Evolutionary conservation across 1,140 invertebrate genomes (phyloP), one percentile per base, ranked within the genome.

Genomic region (Aphelinus atriplicis): DNA sequence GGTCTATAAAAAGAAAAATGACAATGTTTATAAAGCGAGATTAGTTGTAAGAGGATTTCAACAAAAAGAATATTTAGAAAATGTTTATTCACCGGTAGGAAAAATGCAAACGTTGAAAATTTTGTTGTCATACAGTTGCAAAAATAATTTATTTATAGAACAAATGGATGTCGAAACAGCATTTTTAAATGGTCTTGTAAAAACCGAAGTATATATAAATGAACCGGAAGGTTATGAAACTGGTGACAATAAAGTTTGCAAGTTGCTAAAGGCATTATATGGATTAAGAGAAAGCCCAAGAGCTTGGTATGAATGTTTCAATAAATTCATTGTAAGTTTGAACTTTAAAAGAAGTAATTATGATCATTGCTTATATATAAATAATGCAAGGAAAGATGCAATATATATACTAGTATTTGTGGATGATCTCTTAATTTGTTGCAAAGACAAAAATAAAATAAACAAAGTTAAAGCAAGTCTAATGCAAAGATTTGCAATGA

Each of bases 171-270:
- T 88, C 26, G 26, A 26, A 26, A 26, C 26, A 26, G 26, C 26
- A 26, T 26, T 26, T 26, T 26, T 26, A 26, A 26, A 26, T 26
- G 26, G 26, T 26, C 26, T 26, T 26, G 26, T 26, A 26, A 26
- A 26, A 26, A 26, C 76, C 63, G 51, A 61, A 51, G 83, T 83
- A n/a, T 87, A 84, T n/a, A 71, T 88, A 68, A 85, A 88, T 80
- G 83, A 82, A 48, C 10, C 81, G 47, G 70, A 88, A 65, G 78
- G 82, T 2, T 65, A 65, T 43, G 5, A 65, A 7, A 4, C 2
- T 65, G 43, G 1, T 48, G 9, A 51, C 2, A 26, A 4, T 4
- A 1, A 7, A 55, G 56, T n/a, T 10, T 7, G 43, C 10, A 43
- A 2, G 51, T 53, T 53, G 50, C 10, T 26, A 26, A 26, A 26